Percentiles rank a stretch among this genome's conserved stretches.
These are phyloP conservation scores for Drosophila subpulchrella DNA, from an alignment of 1,140 invertebrate species.

Conservation along the genomic window DNA sequence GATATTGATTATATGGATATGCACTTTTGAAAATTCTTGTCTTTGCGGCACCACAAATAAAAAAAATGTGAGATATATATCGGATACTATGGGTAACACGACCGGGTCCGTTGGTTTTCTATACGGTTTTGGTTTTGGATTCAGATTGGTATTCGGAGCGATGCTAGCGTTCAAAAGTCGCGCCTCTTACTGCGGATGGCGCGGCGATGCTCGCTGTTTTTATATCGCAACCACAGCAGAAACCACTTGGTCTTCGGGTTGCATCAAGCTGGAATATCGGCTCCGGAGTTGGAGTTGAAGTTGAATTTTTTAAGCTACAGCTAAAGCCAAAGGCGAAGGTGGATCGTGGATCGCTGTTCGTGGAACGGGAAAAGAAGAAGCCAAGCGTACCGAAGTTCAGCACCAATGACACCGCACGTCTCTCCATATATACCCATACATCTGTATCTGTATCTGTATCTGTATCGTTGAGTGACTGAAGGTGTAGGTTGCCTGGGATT, in stretches of 20 bases:
- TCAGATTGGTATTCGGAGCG: constrained; percentile 7
- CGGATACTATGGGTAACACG: not conserved
- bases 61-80: not conserved
- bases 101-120: constrained; percentile 1
- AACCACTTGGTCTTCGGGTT: constrained; percentile 60
- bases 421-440: not conserved
- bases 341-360: constrained; percentile 41
- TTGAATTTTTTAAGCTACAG: constrained; percentile 5
- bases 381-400: constrained; percentile 46
- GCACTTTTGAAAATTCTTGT: constrained; percentile 1
- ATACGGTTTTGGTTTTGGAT: constrained; percentile 11
- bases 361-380: constrained; percentile 13
- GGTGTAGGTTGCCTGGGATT: constrained; percentile 68
- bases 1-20: not conserved
- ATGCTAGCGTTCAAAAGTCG: constrained; percentile 77
- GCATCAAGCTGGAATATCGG: constrained; percentile 59
- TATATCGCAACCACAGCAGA: constrained; percentile 53
- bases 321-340: constrained; percentile 28
- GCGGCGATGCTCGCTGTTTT: constrained; percentile 69
- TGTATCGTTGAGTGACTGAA: constrained; percentile 43
- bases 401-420: constrained; percentile 61
- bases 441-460: too few relatives aligned
- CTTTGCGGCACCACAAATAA: constrained; percentile 12
- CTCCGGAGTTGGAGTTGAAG: constrained; percentile 23
- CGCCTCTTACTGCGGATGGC: constrained; percentile 73